A percentile compares a stretch with the other conserved stretches of the same genome.
Conservation (phyloP, 2,113 vertebrate genomes). For the Phylloscopus trochiloides region DNA sequence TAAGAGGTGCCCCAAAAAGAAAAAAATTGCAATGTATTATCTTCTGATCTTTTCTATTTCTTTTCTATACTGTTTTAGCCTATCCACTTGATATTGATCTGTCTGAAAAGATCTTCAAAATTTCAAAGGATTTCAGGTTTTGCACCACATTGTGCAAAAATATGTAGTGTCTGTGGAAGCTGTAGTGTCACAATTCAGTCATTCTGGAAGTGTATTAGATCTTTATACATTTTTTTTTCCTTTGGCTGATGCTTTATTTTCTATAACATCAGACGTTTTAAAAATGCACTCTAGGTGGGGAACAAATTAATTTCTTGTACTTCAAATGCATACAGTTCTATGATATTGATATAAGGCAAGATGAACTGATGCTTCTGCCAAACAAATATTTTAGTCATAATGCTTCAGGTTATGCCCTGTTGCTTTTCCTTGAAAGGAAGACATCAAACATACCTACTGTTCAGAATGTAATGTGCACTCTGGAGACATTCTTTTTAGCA, state of each 20-base stretch:
- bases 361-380: constrained; percentile 3
- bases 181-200: neutral
- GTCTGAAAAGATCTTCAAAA: neutral
- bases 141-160: neutral
- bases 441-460: neutral
- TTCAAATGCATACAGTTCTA: neutral
- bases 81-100: neutral
- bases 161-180: neutral
- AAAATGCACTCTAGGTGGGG: neutral
- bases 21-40: neutral
- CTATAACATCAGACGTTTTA: neutral
- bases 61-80: neutral
- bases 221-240: neutral
- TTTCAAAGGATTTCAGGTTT: neutral
- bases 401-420: neutral
- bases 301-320: neutral
- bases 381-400: constrained; percentile 11
- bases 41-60: neutral
- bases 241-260: neutral
- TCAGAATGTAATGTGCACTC: neutral
- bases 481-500: neutral
- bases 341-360: neutral
- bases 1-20: neutral
- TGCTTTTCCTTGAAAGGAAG: neutral
- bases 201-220: neutral